A percentile compares a stretch with the other conserved stretches of the same genome.
Conservation (phyloP, 2,888 invertebrate species). For the Diplolepis rosae region DNA sequence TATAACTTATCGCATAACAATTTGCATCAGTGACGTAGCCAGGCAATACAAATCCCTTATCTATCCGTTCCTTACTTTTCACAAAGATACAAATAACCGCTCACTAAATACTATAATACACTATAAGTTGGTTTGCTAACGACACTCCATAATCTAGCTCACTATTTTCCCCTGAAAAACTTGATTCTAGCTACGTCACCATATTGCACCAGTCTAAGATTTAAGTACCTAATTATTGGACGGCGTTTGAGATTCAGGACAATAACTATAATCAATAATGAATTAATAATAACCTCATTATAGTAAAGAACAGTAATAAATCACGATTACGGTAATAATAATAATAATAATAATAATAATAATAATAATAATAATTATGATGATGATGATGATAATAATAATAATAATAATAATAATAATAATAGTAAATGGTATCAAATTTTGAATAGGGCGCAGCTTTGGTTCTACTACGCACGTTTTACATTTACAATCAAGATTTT, state of each 20-base stretch:
- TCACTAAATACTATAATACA: constrained; percentile 1
- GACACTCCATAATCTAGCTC: not conserved
- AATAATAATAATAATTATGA: not conserved
- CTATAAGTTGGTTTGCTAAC: not conserved
- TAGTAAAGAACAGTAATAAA: constrained; percentile 1
- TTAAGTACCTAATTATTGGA: constrained; percentile 24
- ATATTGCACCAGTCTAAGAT: constrained; percentile 1
- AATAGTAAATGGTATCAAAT: too few relatives aligned
- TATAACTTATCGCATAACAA: not conserved
- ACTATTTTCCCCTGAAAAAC: not conserved
- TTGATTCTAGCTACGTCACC: constrained; percentile 11
- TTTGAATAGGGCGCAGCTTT: not conserved
- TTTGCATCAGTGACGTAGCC: constrained; percentile 14
- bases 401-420: not conserved
- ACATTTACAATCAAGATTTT: not conserved
- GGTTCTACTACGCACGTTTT: not conserved
- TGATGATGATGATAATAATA: not conserved
- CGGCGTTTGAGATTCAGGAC: constrained; percentile 23
- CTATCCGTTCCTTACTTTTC: not conserved
- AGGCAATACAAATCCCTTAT: not conserved
- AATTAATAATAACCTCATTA: constrained; percentile 1
- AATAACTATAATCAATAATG: constrained; percentile 10
- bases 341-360: not conserved
- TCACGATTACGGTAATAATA: not conserved
- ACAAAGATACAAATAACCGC: not conserved